A percentile compares a stretch with the other conserved stretches of the same genome.
Evolutionary conservation across 2,888 invertebrate genomes (phyloP).

Genomic region (Andrena bucephala): DNA sequence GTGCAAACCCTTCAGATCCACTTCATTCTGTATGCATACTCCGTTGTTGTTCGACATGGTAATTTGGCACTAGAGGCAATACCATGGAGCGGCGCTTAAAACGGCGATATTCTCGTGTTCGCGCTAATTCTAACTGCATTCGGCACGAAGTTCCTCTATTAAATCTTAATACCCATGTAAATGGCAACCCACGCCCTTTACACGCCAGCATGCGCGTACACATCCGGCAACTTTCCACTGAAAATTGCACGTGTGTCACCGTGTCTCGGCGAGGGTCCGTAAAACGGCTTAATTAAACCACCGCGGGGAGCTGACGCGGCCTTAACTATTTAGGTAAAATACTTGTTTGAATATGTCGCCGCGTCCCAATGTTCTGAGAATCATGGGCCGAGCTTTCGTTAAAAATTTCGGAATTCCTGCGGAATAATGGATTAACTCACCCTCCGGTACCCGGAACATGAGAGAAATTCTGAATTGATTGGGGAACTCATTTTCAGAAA

Average conservation of each 20-base stretch:
- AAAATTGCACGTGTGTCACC: conserved; percentile 10
- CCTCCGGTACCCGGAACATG: no score
- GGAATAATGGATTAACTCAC: no score
- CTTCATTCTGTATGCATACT: conserved; percentile 63
- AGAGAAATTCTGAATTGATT: no score
- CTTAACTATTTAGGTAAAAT: not conserved
- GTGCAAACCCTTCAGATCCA: conserved; percentile 49
- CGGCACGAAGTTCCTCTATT: conserved; percentile 56
- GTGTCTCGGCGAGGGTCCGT: not conserved
- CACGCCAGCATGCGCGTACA: not conserved
- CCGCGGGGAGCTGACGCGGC: not conserved
- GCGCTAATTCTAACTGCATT: conserved; percentile 52
- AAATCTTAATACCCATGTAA: conserved; percentile 56
- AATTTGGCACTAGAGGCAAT: conserved; percentile 64
- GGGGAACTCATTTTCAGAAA: no score
- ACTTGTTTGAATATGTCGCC: not conserved
- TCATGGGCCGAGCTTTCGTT: not conserved
- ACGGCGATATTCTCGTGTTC: conserved; percentile 58
- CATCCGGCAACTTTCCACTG: conserved; percentile 11
- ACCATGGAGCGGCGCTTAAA: conserved; percentile 57
- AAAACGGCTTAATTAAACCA: not conserved
- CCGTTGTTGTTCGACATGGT: conserved; percentile 67
- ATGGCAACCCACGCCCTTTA: conserved; percentile 11
- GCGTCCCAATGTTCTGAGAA: not conserved
- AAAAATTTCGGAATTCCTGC: no score